A percentile compares a stretch with the other conserved stretches of the same genome.
Evolutionary conservation across 1,140 invertebrate genomes (phyloP).

Genomic region (Pseudachorutes palmiensis): DNA sequence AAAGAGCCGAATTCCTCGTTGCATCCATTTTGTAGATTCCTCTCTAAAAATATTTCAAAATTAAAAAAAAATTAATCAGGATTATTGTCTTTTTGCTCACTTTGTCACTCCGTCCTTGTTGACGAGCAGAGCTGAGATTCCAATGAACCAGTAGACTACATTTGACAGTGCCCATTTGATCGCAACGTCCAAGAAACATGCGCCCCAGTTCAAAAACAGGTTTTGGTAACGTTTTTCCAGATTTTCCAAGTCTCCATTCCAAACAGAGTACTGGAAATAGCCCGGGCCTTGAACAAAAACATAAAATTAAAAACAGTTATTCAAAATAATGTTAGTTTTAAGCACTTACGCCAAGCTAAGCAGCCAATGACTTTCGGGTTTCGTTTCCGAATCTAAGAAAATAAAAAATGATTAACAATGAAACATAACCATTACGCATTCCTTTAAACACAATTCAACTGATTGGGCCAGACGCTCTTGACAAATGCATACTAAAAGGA

Average conservation of each 20-base stretch:
- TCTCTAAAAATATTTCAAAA: conserved; percentile 23
- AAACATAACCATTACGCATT: no score
- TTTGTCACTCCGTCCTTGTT: conserved; percentile 59
- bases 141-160: conserved; percentile 50
- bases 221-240: conserved; percentile 41
- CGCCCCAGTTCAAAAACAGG: conserved; percentile 44
- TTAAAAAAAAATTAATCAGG: conserved; percentile 7
- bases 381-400: conserved; percentile 51
- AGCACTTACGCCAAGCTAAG: conserved; percentile 27
- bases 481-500: no score
- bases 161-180: conserved; percentile 50
- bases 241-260: conserved; percentile 41
- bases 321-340: background rate
- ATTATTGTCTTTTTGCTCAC: no score
- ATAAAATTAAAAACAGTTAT: no score
- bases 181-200: conserved; percentile 47
- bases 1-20: conserved; percentile 26
- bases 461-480: no score
- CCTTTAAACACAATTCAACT: background rate
- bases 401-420: conserved; percentile 14
- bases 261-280: conserved; percentile 30
- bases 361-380: conserved; percentile 50
- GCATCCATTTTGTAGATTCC: conserved; percentile 20
- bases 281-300: conserved; percentile 14
- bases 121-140: conserved; percentile 55